Evolutionary conservation across 2,888 invertebrate genomes (phyloP).

Genomic region (Hoplodrina blanda): DNA sequence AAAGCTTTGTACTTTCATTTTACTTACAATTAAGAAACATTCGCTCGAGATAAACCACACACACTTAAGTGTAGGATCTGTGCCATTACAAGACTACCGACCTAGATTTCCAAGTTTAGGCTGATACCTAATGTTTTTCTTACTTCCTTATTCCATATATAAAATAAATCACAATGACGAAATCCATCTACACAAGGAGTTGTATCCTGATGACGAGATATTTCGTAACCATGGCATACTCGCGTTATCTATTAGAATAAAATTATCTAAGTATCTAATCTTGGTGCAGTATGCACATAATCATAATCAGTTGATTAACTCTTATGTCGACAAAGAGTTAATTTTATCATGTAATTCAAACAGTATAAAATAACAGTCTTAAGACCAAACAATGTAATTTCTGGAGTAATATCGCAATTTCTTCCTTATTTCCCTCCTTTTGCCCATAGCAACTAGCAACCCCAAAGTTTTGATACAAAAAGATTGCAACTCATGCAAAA

Average conservation of each 20-base stretch:
- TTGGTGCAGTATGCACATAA: constrained; percentile 40
- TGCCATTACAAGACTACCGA: constrained; percentile 31
- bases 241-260: constrained; percentile 49
- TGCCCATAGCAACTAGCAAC: not conserved
- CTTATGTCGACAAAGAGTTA: constrained; percentile 11
- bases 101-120: constrained; percentile 53
- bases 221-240: constrained; percentile 50
- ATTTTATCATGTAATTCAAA: constrained; percentile 8
- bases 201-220: constrained; percentile 28
- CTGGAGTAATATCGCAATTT: too few species aligned
- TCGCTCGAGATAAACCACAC: constrained; percentile 18
- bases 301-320: constrained; percentile 41
- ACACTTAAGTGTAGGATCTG: constrained; percentile 20
- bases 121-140: constrained; percentile 19
- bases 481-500: constrained; percentile 8
- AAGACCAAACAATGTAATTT: not conserved
- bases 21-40: constrained; percentile 28
- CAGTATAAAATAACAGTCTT: constrained; percentile 12
- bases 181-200: constrained; percentile 25
- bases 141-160: constrained; percentile 47
- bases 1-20: constrained; percentile 36
- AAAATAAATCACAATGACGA: constrained; percentile 45
- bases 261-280: constrained; percentile 50
- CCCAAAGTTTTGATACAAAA: not conserved
- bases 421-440: not conserved